A percentile compares a stretch with the other conserved stretches of the same genome.
Evolutionary conservation across 2,888 invertebrate species (phyloP).

Genomic region (Dryomyza anilis): DNA sequence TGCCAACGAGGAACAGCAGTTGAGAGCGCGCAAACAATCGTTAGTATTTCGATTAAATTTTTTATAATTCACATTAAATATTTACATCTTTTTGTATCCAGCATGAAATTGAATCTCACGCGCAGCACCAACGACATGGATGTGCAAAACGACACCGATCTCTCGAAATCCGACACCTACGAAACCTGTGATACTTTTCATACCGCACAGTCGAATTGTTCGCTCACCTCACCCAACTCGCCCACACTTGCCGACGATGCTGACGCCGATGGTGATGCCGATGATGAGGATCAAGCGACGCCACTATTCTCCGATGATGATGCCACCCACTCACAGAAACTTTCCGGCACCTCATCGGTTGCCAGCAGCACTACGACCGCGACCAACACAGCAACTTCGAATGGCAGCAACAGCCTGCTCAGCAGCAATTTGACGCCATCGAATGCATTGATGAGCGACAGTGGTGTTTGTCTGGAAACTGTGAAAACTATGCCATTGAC

Average conservation of each 20-base stretch:
- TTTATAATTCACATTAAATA: background rate
- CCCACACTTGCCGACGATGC: slow-evolving; percentile 52
- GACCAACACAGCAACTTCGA: slow-evolving; percentile 37
- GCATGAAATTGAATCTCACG: slow-evolving; percentile 73
- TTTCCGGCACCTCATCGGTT: slow-evolving; percentile 37
- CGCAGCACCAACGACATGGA: slow-evolving; percentile 61
- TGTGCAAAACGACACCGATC: slow-evolving; percentile 52
- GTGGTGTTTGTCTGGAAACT: slow-evolving; percentile 62
- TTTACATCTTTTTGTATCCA: slow-evolving; percentile 52
- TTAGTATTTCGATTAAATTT: slow-evolving; percentile 20
- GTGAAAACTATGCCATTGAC: slow-evolving; percentile 24
- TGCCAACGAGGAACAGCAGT: slow-evolving; percentile 40
- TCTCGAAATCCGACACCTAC: slow-evolving; percentile 54
- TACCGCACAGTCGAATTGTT: slow-evolving; percentile 70
- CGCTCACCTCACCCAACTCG: slow-evolving; percentile 58
- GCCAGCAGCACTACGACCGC: slow-evolving; percentile 35
- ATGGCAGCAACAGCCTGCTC: slow-evolving; percentile 30
- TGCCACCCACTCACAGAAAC: slow-evolving; percentile 36
- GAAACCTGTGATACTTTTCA: slow-evolving; percentile 74
- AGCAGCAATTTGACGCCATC: slow-evolving; percentile 37
- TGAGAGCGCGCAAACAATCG: slow-evolving; percentile 46
- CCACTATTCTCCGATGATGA: slow-evolving; percentile 46
- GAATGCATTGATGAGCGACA: slow-evolving; percentile 63
- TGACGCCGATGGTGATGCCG: slow-evolving; percentile 41
- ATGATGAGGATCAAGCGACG: slow-evolving; percentile 37